Evolutionary conservation across 1,140 invertebrate genomes (phyloP).

Genomic region (Ostrea edulis): DNA sequence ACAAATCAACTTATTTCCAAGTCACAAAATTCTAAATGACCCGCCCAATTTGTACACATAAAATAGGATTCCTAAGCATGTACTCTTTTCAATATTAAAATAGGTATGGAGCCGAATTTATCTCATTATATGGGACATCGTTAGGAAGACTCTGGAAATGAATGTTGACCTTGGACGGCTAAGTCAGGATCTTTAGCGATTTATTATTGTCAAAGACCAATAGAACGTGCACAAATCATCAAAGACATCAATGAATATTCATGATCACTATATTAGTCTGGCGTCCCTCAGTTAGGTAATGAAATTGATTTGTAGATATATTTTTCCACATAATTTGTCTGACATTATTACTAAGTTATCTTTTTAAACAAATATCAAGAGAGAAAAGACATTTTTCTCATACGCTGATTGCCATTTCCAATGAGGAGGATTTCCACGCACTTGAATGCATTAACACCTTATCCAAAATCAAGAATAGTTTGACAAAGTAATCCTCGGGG

Average conservation of each 20-base stretch:
- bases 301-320: neutral
- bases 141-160: neutral
- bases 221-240: neutral
- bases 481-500: neutral
- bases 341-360: too few species aligned
- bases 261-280: neutral
- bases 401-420: too few species aligned
- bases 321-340: neutral
- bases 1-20: too few species aligned
- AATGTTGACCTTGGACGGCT: neutral
- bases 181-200: neutral
- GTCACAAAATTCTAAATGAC: too few species aligned
- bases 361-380: too few species aligned
- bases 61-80: too few species aligned
- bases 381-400: too few species aligned
- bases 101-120: too few species aligned
- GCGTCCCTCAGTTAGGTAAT: neutral
- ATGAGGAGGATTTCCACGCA: too few species aligned
- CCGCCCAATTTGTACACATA: too few species aligned
- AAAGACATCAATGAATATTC: constrained; percentile 9
- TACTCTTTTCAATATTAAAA: too few species aligned
- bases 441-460: neutral
- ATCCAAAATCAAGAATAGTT: neutral
- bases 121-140: too few species aligned
- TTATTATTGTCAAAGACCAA: neutral